A percentile compares a stretch with the other conserved stretches of the same genome.
Evolutionary conservation across 2,113 vertebrate genomes (phyloP).

Genomic region (Urocolius indicus): DNA sequence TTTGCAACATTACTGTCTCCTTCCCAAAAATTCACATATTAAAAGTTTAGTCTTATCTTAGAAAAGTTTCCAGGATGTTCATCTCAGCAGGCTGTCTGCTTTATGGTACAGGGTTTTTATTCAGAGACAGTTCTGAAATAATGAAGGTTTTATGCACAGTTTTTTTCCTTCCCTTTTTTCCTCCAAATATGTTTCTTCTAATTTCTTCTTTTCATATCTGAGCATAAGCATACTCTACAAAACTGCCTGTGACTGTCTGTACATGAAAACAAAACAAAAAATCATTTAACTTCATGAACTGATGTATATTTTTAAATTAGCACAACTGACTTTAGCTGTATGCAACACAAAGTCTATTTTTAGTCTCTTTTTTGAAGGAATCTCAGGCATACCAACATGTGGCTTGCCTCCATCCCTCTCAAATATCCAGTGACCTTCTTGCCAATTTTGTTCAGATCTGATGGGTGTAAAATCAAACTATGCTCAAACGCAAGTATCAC

Average conservation of each 20-base stretch:
- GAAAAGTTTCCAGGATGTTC: not conserved
- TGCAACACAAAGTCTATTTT: not conserved
- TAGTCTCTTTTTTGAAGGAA: not conserved
- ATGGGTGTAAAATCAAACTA: not conserved
- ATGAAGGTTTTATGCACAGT: not conserved
- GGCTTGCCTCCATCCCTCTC: not conserved
- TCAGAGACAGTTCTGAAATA: not conserved
- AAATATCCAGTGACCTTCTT: not conserved
- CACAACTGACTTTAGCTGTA: not conserved
- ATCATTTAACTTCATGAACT: not conserved
- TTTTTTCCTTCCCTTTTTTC: not conserved
- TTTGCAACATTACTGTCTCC: not conserved
- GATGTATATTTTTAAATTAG: not conserved
- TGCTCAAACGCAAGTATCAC: not conserved
- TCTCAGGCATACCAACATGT: not conserved
- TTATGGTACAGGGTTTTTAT: rapidly evolving
- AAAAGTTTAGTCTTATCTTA: not conserved
- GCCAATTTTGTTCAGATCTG: not conserved
- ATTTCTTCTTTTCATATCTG: not conserved
- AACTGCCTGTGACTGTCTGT: not conserved
- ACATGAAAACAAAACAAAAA: rapidly evolving
- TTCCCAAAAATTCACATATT: not conserved
- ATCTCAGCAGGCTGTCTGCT: not conserved
- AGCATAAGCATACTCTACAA: not conserved
- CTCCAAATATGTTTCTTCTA: not conserved